Conservation (phyloP, 2,113 vertebrate species). For the Elachura formosa region DNA sequence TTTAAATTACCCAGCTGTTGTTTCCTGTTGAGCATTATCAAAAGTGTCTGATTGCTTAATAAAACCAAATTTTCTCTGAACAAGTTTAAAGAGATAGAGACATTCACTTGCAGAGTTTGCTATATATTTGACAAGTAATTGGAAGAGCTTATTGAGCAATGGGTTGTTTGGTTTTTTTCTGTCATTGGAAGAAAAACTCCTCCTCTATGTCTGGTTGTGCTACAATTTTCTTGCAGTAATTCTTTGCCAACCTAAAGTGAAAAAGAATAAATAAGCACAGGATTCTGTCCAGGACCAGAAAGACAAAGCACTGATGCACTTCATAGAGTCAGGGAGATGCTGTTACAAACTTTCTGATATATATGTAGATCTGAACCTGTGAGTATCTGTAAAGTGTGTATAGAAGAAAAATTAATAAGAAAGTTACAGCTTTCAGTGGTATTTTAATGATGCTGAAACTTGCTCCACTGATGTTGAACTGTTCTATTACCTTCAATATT, state of each 20-base stretch:
- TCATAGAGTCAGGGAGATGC: background rate
- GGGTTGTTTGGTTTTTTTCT: background rate
- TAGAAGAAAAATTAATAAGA: background rate
- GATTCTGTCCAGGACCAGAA: background rate
- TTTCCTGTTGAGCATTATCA: background rate
- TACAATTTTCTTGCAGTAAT: background rate
- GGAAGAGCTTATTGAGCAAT: background rate
- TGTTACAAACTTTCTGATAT: background rate
- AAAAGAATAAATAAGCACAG: background rate
- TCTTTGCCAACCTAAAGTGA: background rate
- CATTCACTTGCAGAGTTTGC: background rate
- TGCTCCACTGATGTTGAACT: no score
- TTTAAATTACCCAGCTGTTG: conserved; percentile 30
- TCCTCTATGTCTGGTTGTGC: background rate
- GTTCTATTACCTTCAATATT: background rate
- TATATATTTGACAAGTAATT: background rate
- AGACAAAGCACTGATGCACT: background rate
- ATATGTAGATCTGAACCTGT: background rate
- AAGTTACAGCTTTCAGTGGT: background rate
- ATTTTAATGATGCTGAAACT: background rate
- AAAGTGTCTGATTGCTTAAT: conserved; percentile 18
- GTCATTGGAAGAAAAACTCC: background rate
- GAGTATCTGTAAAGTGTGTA: background rate
- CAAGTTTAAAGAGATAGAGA: background rate
- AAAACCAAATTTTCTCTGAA: background rate